Percentiles rank a stretch among this genome's conserved stretches.
Evolutionary conservation across 2,113 vertebrate genomes (phyloP).

Genomic region (Ginglymostoma cirratum): DNA sequence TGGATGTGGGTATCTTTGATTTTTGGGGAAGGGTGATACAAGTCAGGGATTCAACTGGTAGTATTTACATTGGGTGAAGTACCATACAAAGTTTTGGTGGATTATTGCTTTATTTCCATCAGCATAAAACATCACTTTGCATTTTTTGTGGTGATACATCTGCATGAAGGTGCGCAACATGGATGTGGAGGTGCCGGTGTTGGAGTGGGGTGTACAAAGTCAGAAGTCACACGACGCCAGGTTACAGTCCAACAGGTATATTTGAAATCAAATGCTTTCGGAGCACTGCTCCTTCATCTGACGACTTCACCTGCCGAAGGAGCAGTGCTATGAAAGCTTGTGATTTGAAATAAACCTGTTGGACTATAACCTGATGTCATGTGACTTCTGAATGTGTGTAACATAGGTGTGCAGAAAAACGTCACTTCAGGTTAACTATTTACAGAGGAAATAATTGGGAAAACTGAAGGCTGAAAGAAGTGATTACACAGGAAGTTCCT

Average conservation of each 20-base stretch:
- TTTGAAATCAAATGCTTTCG: too few relatives aligned
- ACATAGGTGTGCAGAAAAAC: not conserved
- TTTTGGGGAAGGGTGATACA: not conserved
- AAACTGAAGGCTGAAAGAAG: not conserved
- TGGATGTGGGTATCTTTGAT: not conserved
- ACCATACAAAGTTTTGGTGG: not conserved
- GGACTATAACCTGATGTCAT: too few relatives aligned
- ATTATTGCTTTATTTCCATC: not conserved
- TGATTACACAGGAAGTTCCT: not conserved
- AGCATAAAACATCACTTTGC: not conserved
- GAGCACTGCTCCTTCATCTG: too few relatives aligned
- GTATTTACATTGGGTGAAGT: not conserved
- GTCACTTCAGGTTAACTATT: not conserved
- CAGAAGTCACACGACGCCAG: too few relatives aligned
- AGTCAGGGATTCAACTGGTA: not conserved
- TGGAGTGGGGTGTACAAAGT: too few relatives aligned
- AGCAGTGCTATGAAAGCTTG: too few relatives aligned
- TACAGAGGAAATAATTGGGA: not conserved
- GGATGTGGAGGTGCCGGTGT: not conserved
- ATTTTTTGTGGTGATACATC: not conserved
- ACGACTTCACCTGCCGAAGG: too few relatives aligned
- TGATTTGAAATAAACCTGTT: too few relatives aligned
- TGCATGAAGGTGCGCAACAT: not conserved
- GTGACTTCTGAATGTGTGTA: too few relatives aligned
- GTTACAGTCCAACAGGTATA: too few relatives aligned